Evolutionary conservation across 2,888 invertebrate species (phyloP), one percentile per base, ranked within the genome.

Genomic region (Keiferia lycopersicella): DNA sequence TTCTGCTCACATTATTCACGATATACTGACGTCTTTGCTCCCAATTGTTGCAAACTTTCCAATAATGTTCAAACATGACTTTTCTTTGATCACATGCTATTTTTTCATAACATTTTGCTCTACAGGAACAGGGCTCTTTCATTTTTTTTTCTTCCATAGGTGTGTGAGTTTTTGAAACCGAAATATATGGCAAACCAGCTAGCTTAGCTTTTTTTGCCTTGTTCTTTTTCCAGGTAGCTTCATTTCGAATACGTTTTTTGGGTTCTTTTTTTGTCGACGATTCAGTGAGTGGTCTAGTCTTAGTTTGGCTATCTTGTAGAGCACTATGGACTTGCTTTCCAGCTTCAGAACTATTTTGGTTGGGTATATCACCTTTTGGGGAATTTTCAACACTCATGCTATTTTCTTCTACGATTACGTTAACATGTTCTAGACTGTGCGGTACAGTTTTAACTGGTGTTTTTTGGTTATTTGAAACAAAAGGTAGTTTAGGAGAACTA

Each of bases 11-110:
- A 16, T 50, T 50, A 18, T 50, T 50, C 6, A 10, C 50, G 16
- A 50, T 50, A 50, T 50, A 50, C 18, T 50, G 50, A 20, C 50
- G 20, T 50, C 20, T 50, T 20, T 50, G 50, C 8, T 50, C 50
- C 50, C 50, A 50, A 50, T 2, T 50, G 20, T 20, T 18, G n/a
- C 16, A 18, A 18, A 16, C 18, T 18, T 18, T 50, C 50, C 50
- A 50, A 18, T 16, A 50, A 16, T 18, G 18, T 16, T 50, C 20
- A 50, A 50, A 50, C 18, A 50, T 8, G n/a, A 18, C 8, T 50
- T 20, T 4, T 50, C 50, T 50, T 7, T 16, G 2, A 16, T 50
- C 50, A 16, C 16, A n/a, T 10, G 20, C 2, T 8, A 50, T n/a
- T 20, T 50, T 50, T 50, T 18, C 50, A 8, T 20, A 10, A 18